A percentile compares a stretch with the other conserved stretches of the same genome.
phyloP scores from a whole-genome alignment of 2,113 vertebrate genomes.

The Peromyscus polionotus region DNA sequence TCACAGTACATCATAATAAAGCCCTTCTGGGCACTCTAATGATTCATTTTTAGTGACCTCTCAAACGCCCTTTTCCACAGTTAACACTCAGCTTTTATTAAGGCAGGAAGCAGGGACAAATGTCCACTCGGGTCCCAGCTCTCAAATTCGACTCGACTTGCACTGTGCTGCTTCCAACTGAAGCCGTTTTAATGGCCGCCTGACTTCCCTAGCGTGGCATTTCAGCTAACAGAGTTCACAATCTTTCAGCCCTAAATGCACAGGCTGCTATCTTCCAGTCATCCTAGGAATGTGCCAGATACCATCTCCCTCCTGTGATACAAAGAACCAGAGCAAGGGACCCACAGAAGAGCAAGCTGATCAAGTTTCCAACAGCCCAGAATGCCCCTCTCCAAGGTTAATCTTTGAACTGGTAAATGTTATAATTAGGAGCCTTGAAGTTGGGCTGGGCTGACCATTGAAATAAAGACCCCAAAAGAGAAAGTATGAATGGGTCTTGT shows the following conservation, averaged over 20 bases:
- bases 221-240: slow-evolving; percentile 90
- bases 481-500: slow-evolving; percentile 79
- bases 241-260: slow-evolving; percentile 89
- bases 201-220: slow-evolving; percentile 89
- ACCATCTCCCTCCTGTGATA: slow-evolving; percentile 91
- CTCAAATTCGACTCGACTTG: slow-evolving; percentile 89
- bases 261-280: slow-evolving; percentile 90
- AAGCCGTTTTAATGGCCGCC: slow-evolving; percentile 89
- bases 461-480: slow-evolving; percentile 80
- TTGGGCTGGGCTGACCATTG: slow-evolving; percentile 78
- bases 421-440: slow-evolving; percentile 87
- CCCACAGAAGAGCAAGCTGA: slow-evolving; percentile 81
- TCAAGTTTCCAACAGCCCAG: slow-evolving; percentile 87
- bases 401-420: slow-evolving; percentile 88
- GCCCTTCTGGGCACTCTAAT: slow-evolving; percentile 87
- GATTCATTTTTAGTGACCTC: slow-evolving; percentile 91
- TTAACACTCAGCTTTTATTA: slow-evolving; percentile 91
- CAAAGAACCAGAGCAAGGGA: slow-evolving; percentile 87
- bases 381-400: slow-evolving; percentile 87
- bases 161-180: slow-evolving; percentile 86
- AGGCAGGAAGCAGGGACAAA: slow-evolving; percentile 89
- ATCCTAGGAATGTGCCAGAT: slow-evolving; percentile 97
- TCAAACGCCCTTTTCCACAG: slow-evolving; percentile 88
- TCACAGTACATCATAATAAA: slow-evolving; percentile 88
- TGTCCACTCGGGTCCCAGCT: slow-evolving; percentile 90